Evolutionary conservation across 2,888 invertebrate species (phyloP).

Genomic region (Odiellus spinosus): DNA sequence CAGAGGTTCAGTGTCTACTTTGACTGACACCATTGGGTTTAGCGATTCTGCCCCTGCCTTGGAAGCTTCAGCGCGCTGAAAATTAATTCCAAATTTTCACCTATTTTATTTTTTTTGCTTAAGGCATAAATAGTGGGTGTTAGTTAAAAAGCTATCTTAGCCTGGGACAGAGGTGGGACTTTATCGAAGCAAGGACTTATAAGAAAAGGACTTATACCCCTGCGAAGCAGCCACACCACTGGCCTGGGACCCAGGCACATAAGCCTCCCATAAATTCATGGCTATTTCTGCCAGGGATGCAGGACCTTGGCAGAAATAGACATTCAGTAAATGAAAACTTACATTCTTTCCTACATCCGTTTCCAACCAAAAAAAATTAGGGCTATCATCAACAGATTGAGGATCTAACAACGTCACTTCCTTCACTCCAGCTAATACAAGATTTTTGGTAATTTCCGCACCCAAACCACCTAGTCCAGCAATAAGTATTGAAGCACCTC

Average conservation of each 20-base stretch:
- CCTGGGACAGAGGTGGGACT: too few relatives aligned
- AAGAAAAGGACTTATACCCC: too few relatives aligned
- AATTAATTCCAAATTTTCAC: neutral
- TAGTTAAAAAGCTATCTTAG: too few relatives aligned
- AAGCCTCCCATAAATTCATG: too few relatives aligned
- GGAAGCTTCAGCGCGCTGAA: slow-evolving; percentile 66
- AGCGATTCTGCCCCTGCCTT: slow-evolving; percentile 58
- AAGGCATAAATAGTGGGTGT: too few relatives aligned
- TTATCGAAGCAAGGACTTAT: too few relatives aligned
- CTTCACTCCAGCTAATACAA: slow-evolving; percentile 76
- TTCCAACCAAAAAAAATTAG: slow-evolving; percentile 67
- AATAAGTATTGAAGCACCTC: slow-evolving; percentile 68
- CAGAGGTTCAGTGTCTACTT: slow-evolving; percentile 19
- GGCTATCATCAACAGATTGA: slow-evolving; percentile 43
- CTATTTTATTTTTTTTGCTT: neutral
- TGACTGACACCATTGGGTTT: slow-evolving; percentile 84
- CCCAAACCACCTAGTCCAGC: slow-evolving; percentile 79
- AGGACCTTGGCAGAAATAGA: too few relatives aligned
- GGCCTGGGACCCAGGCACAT: too few relatives aligned
- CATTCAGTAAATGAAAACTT: slow-evolving; percentile 24
- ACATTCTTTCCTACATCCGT: slow-evolving; percentile 61
- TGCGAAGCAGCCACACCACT: too few relatives aligned
- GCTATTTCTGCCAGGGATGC: too few relatives aligned
- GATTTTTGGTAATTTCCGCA: slow-evolving; percentile 89
- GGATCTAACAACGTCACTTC: slow-evolving; percentile 70